Percentiles rank a stretch among this genome's conserved stretches.
phyloP scores from a whole-genome alignment of 2,113 vertebrate genomes.

The Haemorhous mexicanus region DNA sequence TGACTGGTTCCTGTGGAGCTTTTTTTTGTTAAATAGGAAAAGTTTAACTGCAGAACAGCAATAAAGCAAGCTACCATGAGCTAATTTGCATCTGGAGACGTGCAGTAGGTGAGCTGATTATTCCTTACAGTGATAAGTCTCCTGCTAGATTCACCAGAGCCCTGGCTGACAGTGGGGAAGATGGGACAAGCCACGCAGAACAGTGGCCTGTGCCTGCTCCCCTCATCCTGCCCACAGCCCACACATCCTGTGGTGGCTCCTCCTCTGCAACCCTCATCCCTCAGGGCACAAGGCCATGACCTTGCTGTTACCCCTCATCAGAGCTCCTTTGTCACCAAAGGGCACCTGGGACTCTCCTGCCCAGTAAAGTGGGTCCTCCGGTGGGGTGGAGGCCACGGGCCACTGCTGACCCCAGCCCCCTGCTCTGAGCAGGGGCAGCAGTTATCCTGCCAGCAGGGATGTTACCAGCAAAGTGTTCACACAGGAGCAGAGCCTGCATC shows the following conservation, averaged over 20 bases:
- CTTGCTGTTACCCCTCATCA: rapidly evolving
- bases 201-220: rapidly evolving
- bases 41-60: background rate
- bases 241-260: background rate
- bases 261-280: background rate
- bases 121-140: background rate
- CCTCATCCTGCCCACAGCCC: background rate
- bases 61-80: background rate
- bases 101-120: background rate
- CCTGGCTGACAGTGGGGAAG: background rate
- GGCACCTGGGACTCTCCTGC: background rate
- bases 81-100: background rate
- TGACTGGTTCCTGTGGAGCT: background rate
- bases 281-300: background rate
- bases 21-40: background rate
- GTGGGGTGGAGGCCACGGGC: background rate
- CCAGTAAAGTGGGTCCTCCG: rapidly evolving
- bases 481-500: background rate
- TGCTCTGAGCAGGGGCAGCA: background rate
- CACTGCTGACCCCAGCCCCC: background rate
- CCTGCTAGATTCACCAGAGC: background rate
- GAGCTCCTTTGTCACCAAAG: background rate
- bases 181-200: rapidly evolving
- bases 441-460: background rate
- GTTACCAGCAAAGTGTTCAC: rapidly evolving